Evolutionary conservation across 2,113 vertebrate genomes (phyloP).

Genomic region (Ranitomeya imitator): DNA sequence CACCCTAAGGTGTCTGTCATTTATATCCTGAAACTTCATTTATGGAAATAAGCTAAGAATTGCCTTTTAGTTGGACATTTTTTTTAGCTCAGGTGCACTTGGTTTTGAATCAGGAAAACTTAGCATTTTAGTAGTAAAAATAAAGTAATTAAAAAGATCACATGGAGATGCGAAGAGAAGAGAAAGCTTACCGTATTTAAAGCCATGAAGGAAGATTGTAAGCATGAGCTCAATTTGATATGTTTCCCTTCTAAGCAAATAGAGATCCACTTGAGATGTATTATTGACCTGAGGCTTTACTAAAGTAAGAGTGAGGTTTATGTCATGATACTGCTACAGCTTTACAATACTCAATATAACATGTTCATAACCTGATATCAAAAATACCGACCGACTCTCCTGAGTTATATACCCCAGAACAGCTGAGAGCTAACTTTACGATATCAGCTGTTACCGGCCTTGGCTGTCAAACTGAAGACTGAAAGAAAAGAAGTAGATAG

Average conservation of each 20-base stretch:
- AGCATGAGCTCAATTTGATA: neutral
- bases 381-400: constrained; percentile 4
- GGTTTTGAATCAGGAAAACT: too few relatives aligned
- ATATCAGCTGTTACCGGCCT: neutral
- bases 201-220: neutral
- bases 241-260: neutral
- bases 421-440: constrained; percentile 33
- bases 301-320: constrained; percentile 11
- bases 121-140: neutral
- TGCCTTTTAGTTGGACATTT: too few relatives aligned
- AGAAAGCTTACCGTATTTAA: neutral
- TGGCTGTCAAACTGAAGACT: neutral
- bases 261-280: constrained; percentile 12
- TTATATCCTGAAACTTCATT: too few relatives aligned
- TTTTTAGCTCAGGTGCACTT: too few relatives aligned
- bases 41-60: too few relatives aligned
- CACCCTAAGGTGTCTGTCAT: too few relatives aligned
- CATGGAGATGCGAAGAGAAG: neutral
- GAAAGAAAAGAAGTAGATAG: neutral
- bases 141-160: neutral
- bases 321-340: neutral
- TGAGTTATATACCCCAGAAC: neutral
- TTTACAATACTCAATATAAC: constrained; percentile 24
- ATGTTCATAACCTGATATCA: constrained; percentile 11
- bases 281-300: neutral